A percentile compares a stretch with the other conserved stretches of the same genome.
phyloP scores from a whole-genome alignment of 2,888 invertebrate genomes.

The Tineola bisselliella region DNA sequence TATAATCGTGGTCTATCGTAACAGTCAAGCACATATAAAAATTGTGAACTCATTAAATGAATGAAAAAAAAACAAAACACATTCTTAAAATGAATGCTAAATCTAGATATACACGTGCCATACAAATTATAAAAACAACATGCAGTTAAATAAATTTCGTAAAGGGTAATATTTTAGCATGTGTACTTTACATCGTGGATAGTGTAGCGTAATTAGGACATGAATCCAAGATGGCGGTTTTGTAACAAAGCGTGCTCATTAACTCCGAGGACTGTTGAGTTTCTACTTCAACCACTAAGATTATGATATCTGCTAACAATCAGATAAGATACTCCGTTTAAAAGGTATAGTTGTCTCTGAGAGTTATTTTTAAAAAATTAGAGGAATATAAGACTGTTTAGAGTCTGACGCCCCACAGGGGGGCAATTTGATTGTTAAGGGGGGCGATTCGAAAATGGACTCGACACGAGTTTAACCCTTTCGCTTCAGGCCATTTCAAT shows the following conservation, averaged over 20 bases:
- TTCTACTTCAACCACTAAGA: conserved; percentile 16
- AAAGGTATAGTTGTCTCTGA: neutral
- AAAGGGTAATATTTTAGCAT: neutral
- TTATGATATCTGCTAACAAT: neutral
- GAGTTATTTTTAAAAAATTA: neutral
- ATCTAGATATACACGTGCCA: neutral
- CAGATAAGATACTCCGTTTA: neutral
- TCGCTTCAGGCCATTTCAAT: too few relatives aligned
- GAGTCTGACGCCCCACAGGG: too few relatives aligned
- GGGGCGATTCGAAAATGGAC: too few relatives aligned
- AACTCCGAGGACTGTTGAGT: conserved; percentile 31
- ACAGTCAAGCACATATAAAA: too few relatives aligned
- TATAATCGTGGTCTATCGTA: too few relatives aligned
- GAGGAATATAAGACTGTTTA: too few relatives aligned
- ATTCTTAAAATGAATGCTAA: too few relatives aligned
- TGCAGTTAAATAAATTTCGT: neutral
- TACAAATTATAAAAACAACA: neutral
- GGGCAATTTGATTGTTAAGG: too few relatives aligned
- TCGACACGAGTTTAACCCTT: too few relatives aligned
- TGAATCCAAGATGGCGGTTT: conserved; percentile 18
- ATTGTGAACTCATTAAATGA: too few relatives aligned
- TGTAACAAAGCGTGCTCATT: conserved; percentile 38
- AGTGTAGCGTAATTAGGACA: conserved; percentile 6
- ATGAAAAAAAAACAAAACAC: too few relatives aligned
- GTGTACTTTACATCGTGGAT: neutral